Evolutionary conservation across 2,113 vertebrate genomes (phyloP).

Genomic region (Oxyura jamaicensis): DNA sequence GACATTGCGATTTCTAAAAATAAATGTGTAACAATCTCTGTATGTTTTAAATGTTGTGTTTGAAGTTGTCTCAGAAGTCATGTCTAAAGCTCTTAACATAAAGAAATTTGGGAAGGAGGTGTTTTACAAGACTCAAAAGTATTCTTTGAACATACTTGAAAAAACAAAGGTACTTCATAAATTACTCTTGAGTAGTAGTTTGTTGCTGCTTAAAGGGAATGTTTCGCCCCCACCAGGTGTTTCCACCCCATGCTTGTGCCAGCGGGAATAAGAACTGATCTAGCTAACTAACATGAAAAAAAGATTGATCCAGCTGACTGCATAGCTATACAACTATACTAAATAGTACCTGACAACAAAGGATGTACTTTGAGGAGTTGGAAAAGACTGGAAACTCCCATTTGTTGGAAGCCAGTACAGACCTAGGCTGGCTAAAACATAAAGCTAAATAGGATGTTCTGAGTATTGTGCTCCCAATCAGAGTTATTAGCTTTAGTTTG

Average conservation of each 20-base stretch:
- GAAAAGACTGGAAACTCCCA: not conserved
- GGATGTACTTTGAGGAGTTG: not conserved
- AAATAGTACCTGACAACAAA: constrained; percentile 2
- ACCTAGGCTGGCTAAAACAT: not conserved
- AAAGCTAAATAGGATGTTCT: not conserved
- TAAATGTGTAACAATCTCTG: not conserved
- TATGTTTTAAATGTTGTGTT: constrained; percentile 32
- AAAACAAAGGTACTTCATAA: constrained; percentile 49
- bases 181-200: constrained; percentile 34
- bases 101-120: constrained; percentile 30
- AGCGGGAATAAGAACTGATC: constrained; percentile 26
- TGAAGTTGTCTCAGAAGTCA: constrained; percentile 63
- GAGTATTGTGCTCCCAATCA: not conserved
- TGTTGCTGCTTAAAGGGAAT: constrained; percentile 31
- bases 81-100: constrained; percentile 45
- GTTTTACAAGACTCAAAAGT: constrained; percentile 53
- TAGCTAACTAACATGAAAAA: not conserved
- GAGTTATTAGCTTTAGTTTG: not conserved
- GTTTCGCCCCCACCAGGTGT: constrained; percentile 45
- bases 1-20: not conserved
- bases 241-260: constrained; percentile 32
- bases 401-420: not conserved
- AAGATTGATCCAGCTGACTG: not conserved
- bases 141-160: constrained; percentile 61
- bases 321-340: not conserved